A percentile compares a stretch with the other conserved stretches of the same genome.
Conservation (phyloP, 2,888 invertebrate genomes). For the Callyntrura guangdongensis region DNA sequence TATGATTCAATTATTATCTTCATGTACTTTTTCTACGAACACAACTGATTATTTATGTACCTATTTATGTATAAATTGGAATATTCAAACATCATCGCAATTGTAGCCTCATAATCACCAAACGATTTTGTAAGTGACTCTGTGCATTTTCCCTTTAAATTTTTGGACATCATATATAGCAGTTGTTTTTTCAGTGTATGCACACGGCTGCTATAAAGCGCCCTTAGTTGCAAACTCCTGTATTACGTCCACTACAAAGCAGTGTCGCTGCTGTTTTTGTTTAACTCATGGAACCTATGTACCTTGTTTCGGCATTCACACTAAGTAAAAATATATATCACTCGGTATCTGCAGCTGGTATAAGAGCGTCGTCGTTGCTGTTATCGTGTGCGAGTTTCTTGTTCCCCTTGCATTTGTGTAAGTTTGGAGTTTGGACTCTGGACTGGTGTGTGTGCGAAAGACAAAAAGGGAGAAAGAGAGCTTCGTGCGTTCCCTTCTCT, state of each 20-base stretch:
- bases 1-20: too few species aligned
- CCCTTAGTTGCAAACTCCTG: neutral
- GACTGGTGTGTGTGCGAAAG: neutral
- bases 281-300: neutral
- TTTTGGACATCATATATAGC: neutral
- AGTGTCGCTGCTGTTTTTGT: neutral
- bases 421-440: neutral
- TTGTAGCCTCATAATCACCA: too few species aligned
- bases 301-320: neutral
- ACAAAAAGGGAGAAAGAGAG: conserved; percentile 9
- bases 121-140: too few species aligned
- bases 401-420: conserved; percentile 47
- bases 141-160: neutral
- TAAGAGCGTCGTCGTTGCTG: neutral
- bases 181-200: neutral
- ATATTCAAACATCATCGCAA: too few species aligned
- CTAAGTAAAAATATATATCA: neutral
- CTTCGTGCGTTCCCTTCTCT: conserved; percentile 36
- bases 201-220: neutral
- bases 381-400: neutral
- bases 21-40: too few species aligned
- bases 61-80: too few species aligned
- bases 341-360: neutral
- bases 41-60: too few species aligned
- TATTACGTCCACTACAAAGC: neutral